Evolutionary conservation across 2,888 invertebrate genomes (phyloP).

Genomic region (Tetragonula carbonaria): DNA sequence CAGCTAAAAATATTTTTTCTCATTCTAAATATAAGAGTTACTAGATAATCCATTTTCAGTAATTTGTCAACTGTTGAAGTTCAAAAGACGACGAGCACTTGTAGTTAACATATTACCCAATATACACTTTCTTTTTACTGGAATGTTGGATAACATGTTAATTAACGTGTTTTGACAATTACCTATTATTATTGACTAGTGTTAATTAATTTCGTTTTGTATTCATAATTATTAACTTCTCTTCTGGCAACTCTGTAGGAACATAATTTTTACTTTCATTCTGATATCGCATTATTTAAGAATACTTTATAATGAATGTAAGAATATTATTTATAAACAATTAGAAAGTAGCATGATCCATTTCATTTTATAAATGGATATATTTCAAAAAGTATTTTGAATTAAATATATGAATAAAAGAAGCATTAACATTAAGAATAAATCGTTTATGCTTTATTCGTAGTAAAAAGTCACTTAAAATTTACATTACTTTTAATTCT

Average conservation of each 20-base stretch:
- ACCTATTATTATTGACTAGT: not conserved
- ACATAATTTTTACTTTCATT: not conserved
- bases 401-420: not conserved
- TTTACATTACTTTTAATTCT: not conserved
- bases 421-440: not conserved
- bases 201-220: slow-evolving; percentile 8
- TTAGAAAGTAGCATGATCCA: not conserved
- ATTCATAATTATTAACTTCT: slow-evolving; percentile 3
- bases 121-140: not conserved
- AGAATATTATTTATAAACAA: slow-evolving; percentile 1
- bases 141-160: slow-evolving; percentile 10
- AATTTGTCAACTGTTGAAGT: not conserved
- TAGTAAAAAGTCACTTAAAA: not conserved
- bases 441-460: not conserved
- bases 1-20: not conserved
- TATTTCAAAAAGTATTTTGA: slow-evolving; percentile 13
- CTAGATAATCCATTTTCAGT: slow-evolving; percentile 21
- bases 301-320: not conserved
- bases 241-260: slow-evolving; percentile 6
- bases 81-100: slow-evolving; percentile 13
- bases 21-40: not conserved
- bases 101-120: slow-evolving; percentile 23
- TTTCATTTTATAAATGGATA: slow-evolving; percentile 14
- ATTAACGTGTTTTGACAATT: slow-evolving; percentile 2
- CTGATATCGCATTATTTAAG: not conserved